Conservation (phyloP, 2,113 vertebrate species). For the Perca flavescens region DNA sequence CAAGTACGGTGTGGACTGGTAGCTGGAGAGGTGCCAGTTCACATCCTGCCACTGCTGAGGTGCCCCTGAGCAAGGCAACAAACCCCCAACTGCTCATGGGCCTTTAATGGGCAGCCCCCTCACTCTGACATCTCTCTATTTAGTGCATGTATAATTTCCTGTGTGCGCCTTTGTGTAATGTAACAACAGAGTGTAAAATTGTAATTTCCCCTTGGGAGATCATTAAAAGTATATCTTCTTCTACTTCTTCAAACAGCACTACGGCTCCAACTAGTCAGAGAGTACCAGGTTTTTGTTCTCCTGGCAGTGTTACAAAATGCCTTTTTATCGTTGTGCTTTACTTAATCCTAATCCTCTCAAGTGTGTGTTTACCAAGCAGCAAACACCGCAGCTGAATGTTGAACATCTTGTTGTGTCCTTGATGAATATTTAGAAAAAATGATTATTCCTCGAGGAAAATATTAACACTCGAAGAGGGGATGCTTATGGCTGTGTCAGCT, state of each 20-base stretch:
- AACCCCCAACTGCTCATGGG: too few relatives aligned
- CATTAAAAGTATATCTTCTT: too few relatives aligned
- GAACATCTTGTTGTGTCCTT: conserved; percentile 37
- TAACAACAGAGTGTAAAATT: too few relatives aligned
- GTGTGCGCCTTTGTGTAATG: too few relatives aligned
- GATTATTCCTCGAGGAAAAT: conserved; percentile 16
- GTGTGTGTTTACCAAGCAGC: conserved; percentile 48
- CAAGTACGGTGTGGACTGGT: too few relatives aligned
- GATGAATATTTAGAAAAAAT: conserved; percentile 41
- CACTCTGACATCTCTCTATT: too few relatives aligned
- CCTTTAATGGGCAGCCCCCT: too few relatives aligned
- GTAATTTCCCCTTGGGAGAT: too few relatives aligned
- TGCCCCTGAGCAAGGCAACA: too few relatives aligned
- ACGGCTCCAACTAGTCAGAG: not conserved
- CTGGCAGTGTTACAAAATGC: conserved; percentile 32
- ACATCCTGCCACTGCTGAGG: too few relatives aligned
- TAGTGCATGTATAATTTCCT: too few relatives aligned
- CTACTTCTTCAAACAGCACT: not conserved
- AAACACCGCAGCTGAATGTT: conserved; percentile 42
- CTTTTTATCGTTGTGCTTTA: conserved; percentile 40
- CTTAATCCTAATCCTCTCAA: conserved; percentile 59
- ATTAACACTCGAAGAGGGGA: not conserved
- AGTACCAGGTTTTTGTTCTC: conserved; percentile 5
- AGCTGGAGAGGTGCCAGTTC: too few relatives aligned
- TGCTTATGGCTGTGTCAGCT: not conserved